phyloP scores from a whole-genome alignment of 2,113 vertebrate species.

The Arizona elegans region DNA sequence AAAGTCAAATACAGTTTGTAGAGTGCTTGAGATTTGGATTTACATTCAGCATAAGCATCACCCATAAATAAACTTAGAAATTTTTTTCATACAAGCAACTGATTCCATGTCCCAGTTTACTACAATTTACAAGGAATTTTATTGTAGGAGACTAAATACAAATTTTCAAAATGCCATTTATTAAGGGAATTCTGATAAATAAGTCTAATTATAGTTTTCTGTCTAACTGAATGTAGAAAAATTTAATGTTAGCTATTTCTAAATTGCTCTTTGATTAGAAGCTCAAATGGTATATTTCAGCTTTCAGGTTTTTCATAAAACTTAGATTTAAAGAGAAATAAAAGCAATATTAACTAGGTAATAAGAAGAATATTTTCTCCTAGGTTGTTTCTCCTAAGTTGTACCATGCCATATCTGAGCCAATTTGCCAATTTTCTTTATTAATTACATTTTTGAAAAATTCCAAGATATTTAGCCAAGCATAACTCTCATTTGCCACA shows the following conservation, averaged over 20 bases:
- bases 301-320: neutral
- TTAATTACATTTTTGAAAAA: neutral
- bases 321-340: neutral
- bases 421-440: neutral
- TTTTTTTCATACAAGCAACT: neutral
- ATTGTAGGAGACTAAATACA: neutral
- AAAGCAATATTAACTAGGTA: neutral
- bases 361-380: neutral
- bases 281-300: accelerated
- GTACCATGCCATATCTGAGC: neutral
- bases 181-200: neutral
- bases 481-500: neutral
- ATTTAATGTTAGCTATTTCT: neutral
- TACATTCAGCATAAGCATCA: neutral
- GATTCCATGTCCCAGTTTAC: no score
- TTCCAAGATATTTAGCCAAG: neutral
- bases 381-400: neutral
- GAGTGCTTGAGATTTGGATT: neutral
- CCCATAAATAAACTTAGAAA: neutral
- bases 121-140: neutral
- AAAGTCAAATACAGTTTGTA: neutral
- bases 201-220: neutral
- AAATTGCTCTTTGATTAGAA: accelerated
- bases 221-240: accelerated
- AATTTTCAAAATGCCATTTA: neutral